Conservation (phyloP, 2,888 invertebrate species). For the Pyralis farinalis region DNA sequence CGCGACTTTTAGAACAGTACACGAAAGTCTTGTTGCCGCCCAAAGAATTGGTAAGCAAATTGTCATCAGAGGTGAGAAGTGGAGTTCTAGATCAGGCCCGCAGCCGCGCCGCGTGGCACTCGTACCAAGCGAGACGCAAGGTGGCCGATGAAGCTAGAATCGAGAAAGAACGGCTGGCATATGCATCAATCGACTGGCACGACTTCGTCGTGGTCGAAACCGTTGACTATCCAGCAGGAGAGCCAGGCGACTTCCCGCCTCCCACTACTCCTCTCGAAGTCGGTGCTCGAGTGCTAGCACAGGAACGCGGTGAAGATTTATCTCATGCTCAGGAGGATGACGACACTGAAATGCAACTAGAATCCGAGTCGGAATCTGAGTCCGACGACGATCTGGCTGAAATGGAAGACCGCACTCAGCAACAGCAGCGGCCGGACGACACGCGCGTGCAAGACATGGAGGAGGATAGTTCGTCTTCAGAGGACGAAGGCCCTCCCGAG, state of each 20-base stretch:
- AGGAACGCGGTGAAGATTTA: slow-evolving; percentile 88
- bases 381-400: slow-evolving; percentile 78
- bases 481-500: slow-evolving; percentile 54
- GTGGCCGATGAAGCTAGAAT: slow-evolving; percentile 97
- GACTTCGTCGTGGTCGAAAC: slow-evolving; percentile 99
- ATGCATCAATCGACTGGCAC: slow-evolving; percentile 99
- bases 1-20: slow-evolving; percentile 98
- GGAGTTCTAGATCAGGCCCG: slow-evolving; percentile 92
- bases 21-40: slow-evolving; percentile 98
- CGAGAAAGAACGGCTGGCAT: slow-evolving; percentile 96
- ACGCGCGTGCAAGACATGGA: slow-evolving; percentile 93
- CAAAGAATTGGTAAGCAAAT: slow-evolving; percentile 90
- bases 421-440: slow-evolving; percentile 61
- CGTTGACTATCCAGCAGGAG: slow-evolving; percentile 98
- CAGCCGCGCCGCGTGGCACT: slow-evolving; percentile 97
- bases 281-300: slow-evolving; percentile 94
- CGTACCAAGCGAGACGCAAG: slow-evolving; percentile 95
- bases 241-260: slow-evolving; percentile 97
- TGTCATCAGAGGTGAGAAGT: slow-evolving; percentile 89
- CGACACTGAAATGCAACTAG: slow-evolving; percentile 94
- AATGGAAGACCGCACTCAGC: slow-evolving; percentile 83
- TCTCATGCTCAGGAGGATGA: slow-evolving; percentile 76
- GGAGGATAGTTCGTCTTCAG: slow-evolving; percentile 87
- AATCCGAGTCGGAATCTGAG: slow-evolving; percentile 87
- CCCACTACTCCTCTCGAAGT: slow-evolving; percentile 99